Evolutionary conservation across 2,888 invertebrate species (phyloP).

Genomic region (Phengaris alcon): DNA sequence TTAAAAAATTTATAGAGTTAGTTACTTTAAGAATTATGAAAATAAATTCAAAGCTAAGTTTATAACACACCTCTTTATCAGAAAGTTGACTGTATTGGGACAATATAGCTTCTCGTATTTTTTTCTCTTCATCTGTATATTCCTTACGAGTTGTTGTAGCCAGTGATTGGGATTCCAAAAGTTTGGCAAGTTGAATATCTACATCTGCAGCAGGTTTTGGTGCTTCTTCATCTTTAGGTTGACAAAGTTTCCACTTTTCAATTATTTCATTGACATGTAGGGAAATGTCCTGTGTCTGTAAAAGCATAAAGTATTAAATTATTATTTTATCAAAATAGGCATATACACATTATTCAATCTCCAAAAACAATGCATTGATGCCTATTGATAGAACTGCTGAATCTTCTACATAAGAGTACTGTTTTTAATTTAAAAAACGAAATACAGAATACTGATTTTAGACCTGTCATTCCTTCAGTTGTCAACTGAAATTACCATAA

Average conservation of each 20-base stretch:
- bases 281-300: slow-evolving; percentile 81
- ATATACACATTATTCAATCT: too few species aligned
- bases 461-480: too few species aligned
- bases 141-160: slow-evolving; percentile 84
- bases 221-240: slow-evolving; percentile 70
- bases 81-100: slow-evolving; percentile 92
- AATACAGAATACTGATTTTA: too few species aligned
- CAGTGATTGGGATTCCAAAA: slow-evolving; percentile 86
- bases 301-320: slow-evolving; percentile 30
- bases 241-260: slow-evolving; percentile 83
- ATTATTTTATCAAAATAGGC: not conserved
- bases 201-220: slow-evolving; percentile 63
- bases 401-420: too few species aligned
- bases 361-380: too few species aligned
- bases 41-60: not conserved
- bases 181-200: slow-evolving; percentile 82
- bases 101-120: slow-evolving; percentile 91
- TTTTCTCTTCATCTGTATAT: slow-evolving; percentile 90
- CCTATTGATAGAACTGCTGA: too few species aligned
- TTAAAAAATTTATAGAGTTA: slow-evolving; percentile 41
- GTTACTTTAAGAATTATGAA: not conserved
- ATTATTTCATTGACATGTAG: slow-evolving; percentile 85
- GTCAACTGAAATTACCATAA: too few species aligned
- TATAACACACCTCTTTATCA: slow-evolving; percentile 79
- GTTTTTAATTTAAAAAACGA: too few species aligned